Evolutionary conservation across 2,888 invertebrate genomes (phyloP), one percentile per base, ranked within the genome.

Genomic region (Lobophora halterata): DNA sequence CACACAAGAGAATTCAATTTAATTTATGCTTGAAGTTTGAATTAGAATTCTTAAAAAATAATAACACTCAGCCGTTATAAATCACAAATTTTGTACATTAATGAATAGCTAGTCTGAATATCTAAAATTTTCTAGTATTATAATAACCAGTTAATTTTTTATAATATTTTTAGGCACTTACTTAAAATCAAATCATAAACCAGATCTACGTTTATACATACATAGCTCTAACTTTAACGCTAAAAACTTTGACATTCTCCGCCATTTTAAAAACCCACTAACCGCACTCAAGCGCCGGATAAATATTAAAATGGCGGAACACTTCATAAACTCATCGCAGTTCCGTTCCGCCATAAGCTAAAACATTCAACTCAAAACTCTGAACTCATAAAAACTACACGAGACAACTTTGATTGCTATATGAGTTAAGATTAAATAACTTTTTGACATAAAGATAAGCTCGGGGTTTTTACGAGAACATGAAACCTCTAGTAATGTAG

Each of bases 351-450:
- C 26, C 26, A 34, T 29, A 8, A 5, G 11, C 30, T 34, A 23
- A 29, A 33, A 25, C 33, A 29, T 31, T 16, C 18, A 17, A 10
- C 16, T 18, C 27, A 1, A 9, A 17, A 29, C 31, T 17, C 26
- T 7, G n/a, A 33, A 37, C 43, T 37, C 43, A 37, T 43, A 43
- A 43, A 43, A 43, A 37, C 33, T 42, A 43, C 29, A 37, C 20
- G 25, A 13, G 34, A 40, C 37, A 43, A 43, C 43, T 43, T 43
- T 43, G 43, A 38, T 38, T 43, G 43, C 43, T 43, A 40, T 16
- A 25, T 28, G 25, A 37, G 37, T 29, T 11, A 43, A 29, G 33
- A 25, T 43, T 37, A 37, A 32, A 21, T 29, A 43, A 43, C 43
- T 43, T 37, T 43, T 43, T 43, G 37, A 25, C 35, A 21, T 37